Percentiles rank a stretch among this genome's conserved stretches.
Evolutionary conservation across 2,113 vertebrate genomes (phyloP).

Genomic region (Acrocephalus arundinaceus): DNA sequence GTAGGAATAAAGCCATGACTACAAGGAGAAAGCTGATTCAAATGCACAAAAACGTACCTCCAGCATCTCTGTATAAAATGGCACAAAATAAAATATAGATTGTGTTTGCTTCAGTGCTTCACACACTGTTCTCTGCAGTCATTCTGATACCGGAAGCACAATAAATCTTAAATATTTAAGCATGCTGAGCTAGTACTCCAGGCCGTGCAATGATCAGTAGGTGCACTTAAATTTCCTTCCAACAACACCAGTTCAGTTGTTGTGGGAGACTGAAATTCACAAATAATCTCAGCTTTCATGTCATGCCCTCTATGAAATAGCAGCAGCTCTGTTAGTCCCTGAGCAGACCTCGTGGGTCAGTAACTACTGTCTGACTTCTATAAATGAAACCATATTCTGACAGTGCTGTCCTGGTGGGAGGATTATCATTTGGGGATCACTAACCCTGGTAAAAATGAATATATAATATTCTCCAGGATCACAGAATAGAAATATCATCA

Average conservation of each 20-base stretch:
- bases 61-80: background rate
- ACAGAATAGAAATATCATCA: background rate
- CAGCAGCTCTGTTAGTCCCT: background rate
- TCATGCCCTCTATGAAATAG: background rate
- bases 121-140: background rate
- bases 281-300: background rate
- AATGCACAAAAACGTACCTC: background rate
- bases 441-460: background rate
- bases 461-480: background rate
- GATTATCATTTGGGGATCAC: background rate
- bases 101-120: background rate
- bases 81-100: background rate
- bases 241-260: background rate
- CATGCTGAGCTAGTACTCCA: background rate
- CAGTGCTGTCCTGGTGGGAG: background rate
- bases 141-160: constrained; percentile 8
- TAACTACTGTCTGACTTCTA: background rate
- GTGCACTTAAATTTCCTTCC: background rate
- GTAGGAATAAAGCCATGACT: background rate
- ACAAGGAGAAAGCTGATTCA: background rate
- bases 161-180: constrained; percentile 29
- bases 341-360: background rate
- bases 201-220: background rate
- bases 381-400: background rate
- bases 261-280: background rate